Evolutionary conservation across 1,140 invertebrate species (phyloP).

Genomic region (Plodia interpunctella): DNA sequence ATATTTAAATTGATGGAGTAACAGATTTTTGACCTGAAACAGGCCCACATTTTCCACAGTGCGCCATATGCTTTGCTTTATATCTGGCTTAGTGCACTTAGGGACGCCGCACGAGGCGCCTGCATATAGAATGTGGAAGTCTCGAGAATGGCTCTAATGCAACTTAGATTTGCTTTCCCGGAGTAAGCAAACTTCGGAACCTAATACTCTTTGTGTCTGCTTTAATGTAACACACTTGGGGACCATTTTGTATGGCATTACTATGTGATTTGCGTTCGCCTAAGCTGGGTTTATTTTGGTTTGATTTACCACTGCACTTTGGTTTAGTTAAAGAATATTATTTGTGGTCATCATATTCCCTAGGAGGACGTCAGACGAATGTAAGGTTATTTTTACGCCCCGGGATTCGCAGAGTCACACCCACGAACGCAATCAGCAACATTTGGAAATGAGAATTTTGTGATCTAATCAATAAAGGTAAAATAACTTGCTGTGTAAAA

Average conservation of each 20-base stretch:
- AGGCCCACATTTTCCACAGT: too few relatives aligned
- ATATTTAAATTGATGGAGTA: too few relatives aligned
- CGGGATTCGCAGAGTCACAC: too few relatives aligned
- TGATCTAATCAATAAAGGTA: too few relatives aligned
- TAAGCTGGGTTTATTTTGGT: background rate
- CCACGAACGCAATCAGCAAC: too few relatives aligned
- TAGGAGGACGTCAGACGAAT: too few relatives aligned
- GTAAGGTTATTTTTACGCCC: too few relatives aligned
- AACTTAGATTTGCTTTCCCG: background rate
- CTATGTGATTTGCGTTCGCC: background rate
- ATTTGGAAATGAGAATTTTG: too few relatives aligned
- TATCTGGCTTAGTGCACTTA: conserved; percentile 1
- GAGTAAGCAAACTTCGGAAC: background rate
- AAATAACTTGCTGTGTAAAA: too few relatives aligned
- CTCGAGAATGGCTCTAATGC: background rate
- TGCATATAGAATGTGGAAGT: background rate
- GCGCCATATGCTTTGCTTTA: background rate
- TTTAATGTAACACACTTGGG: background rate
- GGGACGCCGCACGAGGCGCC: background rate
- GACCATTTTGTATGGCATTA: background rate
- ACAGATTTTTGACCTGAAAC: too few relatives aligned
- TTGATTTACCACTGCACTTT: background rate
- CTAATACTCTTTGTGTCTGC: conserved; percentile 1
- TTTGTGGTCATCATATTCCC: too few relatives aligned
- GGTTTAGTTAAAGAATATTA: too few relatives aligned